Base-by-base conservation (phyloP, 2,888 invertebrate genomes). In the Erpobdella octoculata region DNA sequence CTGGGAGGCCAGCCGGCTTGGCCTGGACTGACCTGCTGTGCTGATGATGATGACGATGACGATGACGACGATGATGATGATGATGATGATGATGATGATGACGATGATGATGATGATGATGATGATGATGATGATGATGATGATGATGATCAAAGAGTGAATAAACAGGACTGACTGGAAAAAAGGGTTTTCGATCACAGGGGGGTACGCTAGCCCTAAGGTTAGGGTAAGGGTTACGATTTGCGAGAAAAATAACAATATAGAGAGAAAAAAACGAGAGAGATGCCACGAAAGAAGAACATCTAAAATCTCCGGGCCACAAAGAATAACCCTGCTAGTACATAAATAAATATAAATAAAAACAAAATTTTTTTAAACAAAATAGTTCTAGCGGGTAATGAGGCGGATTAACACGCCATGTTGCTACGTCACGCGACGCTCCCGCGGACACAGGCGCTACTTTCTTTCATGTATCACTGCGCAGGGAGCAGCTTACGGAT, bases 61-160 rank as follows among this genome's bases (percentile, higher is more conserved):
- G 31, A 62, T 62, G 62, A 62, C 33, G 62, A 62, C 33, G 35
- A 62, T 62, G 62, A 59, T 59, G 61, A 62, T 62, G 62, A 62
- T 62, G 35, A 62, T 62, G 62, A 62, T 62, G 66, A 65, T n/a
- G 66, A 65, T 37, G 66, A 65, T 65, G 38, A 65, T 65, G 66
- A 65, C 37, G 37, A 65, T 38, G 38, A 37, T 62, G 31, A 62
- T 9, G 28, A 59, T 59, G 61, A 59, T 31, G 65, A 64, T 36
- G 65, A 64, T 6, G 65, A 2, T 31, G 65, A 64, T 6, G 65
- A 64, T 36, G 65, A 64, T 36, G 65, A 64, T 64, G 65, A 64
- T 64, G 37, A 64, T 64, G 36, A 64, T 64, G 33, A 35, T 64
- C 35, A 64, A 41, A n/a, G 46, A 41, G 12, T 41, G 12, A 41